Evolutionary conservation across 2,888 invertebrate species (phyloP).

Genomic region (Congeria kusceri): DNA sequence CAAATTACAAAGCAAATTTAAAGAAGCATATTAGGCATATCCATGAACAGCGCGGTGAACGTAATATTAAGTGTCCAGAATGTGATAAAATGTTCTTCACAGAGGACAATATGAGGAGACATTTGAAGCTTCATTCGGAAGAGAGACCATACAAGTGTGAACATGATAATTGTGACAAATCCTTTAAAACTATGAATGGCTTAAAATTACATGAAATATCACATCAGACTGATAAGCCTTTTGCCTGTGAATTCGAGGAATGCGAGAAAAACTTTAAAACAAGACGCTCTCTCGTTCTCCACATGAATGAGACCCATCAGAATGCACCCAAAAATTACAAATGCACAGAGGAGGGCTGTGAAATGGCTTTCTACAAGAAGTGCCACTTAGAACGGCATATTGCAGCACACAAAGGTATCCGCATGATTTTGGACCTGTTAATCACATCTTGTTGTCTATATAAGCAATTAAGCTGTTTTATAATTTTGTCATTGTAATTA

Average conservation of each 20-base stretch:
- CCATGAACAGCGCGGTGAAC: slow-evolving; percentile 71
- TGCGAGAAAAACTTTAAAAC: slow-evolving; percentile 81
- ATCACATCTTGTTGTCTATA: no score
- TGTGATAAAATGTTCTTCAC: slow-evolving; percentile 82
- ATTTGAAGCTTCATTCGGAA: slow-evolving; percentile 78
- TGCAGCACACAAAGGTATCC: slow-evolving; percentile 83
- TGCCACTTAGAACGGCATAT: slow-evolving; percentile 83
- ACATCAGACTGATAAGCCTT: slow-evolving; percentile 77
- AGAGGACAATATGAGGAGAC: slow-evolving; percentile 79
- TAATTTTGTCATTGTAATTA: no score
- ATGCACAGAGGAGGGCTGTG: slow-evolving; percentile 81
- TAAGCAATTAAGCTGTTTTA: no score
- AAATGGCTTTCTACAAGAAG: slow-evolving; percentile 82
- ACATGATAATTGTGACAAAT: slow-evolving; percentile 78
- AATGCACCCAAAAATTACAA: slow-evolving; percentile 77
- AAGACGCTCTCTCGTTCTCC: slow-evolving; percentile 77
- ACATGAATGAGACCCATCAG: slow-evolving; percentile 80
- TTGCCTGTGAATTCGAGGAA: slow-evolving; percentile 79
- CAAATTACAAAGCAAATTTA: slow-evolving; percentile 81
- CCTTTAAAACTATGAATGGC: slow-evolving; percentile 79
- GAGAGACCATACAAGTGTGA: slow-evolving; percentile 78
- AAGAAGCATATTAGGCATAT: slow-evolving; percentile 81
- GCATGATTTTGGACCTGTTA: background rate
- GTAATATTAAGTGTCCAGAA: slow-evolving; percentile 66
- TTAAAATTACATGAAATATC: slow-evolving; percentile 78